Base-by-base conservation (phyloP, 2,797 vertebrate genomes). In the Discoglossus pictus region DNA sequence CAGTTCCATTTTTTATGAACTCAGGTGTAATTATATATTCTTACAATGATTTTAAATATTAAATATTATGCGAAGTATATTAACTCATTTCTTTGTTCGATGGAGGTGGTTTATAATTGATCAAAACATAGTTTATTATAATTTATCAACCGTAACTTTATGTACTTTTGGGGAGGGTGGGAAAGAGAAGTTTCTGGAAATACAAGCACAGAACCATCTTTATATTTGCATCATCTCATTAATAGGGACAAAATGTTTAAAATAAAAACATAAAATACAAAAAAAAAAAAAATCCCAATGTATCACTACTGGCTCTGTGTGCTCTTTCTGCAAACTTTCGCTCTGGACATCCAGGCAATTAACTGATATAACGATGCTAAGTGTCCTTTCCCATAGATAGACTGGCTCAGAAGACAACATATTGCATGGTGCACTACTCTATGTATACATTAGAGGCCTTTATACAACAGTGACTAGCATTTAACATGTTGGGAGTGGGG, bases 11-110 rank as follows among this genome's bases (percentile, higher is more conserved):
- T 46, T 85, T 81, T 68, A 77, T 84, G 86, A 88, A 87, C 88
- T 91, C 89, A 91, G 88, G 88, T 91, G 88, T 87, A 86, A 85
- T 85, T 76, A 83, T 86, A 82, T 87, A 79, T 86, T 86, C 79
- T 87, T 86, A 81, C 11, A 52, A 82, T 84, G 64, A 81, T 82
- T 87, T 85, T 80, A 82, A 84, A 83, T 85, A 82, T 83, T 81
- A 80, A 87, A 81, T 86, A 77, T 76, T 79, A 79, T 79, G 76
- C 80, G 83, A 52, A 31, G 5, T 60, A 35, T 78, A 80, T 83
- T 75, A 68, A 21, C 80, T 79, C 79, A 72, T 81, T 77, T 83
- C 78, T 82, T 84, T 79, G 83, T 13, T 42, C 23, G 82, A 69
- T 84, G 85, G 80, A 80, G 75, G 70, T 77, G 79, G 83, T 43